Percentiles rank a stretch among this genome's conserved stretches.
These are phyloP conservation scores for Ditylenchus dipsaci DNA, from an alignment of 1,140 invertebrate genomes.

Conservation along the genomic window DNA sequence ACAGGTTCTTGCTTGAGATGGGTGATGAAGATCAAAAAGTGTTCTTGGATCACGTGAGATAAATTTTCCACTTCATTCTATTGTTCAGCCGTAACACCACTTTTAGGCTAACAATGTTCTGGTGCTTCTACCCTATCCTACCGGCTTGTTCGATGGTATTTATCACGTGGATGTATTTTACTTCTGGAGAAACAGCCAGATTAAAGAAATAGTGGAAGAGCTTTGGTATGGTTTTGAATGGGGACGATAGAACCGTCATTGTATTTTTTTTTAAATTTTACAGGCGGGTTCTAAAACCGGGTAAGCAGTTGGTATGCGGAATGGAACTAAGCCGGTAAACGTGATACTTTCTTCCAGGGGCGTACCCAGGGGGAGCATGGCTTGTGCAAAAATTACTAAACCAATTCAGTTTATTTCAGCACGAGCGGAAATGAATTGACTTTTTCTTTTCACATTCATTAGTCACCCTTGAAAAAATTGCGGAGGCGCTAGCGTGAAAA, in stretches of 20 bases:
- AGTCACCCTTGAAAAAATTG: too few relatives aligned
- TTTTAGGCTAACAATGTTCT: slow-evolving; percentile 24
- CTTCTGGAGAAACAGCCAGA: slow-evolving; percentile 16
- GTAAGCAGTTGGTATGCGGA: slow-evolving; percentile 17
- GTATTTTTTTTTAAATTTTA: not conserved
- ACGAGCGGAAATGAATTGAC: too few relatives aligned
- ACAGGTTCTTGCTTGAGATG: not conserved
- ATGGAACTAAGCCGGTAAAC: slow-evolving; percentile 32
- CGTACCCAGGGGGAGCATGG: too few relatives aligned
- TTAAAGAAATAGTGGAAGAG: slow-evolving; percentile 19
- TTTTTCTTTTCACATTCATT: too few relatives aligned
- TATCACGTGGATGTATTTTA: slow-evolving; percentile 43
- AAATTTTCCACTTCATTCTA: slow-evolving; percentile 4
- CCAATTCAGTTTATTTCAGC: too few relatives aligned
- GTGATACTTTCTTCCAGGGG: not conserved
- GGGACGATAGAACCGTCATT: not conserved
- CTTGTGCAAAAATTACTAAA: too few relatives aligned
- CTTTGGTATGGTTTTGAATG: slow-evolving; percentile 3
- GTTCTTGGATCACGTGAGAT: not conserved
- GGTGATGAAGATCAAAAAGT: not conserved
- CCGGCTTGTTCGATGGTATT: slow-evolving; percentile 24
- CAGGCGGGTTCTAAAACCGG: slow-evolving; percentile 29
- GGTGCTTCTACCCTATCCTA: slow-evolving; percentile 29
- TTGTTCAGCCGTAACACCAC: not conserved
- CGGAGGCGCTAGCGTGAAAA: too few relatives aligned